A percentile compares a stretch with the other conserved stretches of the same genome.
These are phyloP conservation scores for Ptilodon capucinus DNA, from an alignment of 2,888 invertebrate genomes.

Conservation along the genomic window DNA sequence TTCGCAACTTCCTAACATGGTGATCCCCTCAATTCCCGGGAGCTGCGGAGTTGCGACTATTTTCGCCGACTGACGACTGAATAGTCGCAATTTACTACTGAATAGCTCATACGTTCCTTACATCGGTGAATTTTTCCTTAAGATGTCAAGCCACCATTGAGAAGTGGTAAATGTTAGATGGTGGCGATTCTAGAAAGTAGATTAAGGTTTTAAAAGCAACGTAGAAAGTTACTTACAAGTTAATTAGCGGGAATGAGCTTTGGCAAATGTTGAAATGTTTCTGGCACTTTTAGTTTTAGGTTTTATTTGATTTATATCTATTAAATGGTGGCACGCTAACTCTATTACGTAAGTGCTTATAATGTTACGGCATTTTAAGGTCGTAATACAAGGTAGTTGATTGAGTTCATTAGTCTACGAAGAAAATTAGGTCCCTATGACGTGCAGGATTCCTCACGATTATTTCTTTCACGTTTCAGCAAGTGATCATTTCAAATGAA, in stretches of 20 bases:
- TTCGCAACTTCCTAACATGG: background rate
- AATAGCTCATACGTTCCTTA: conserved; percentile 7
- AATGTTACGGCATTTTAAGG: too few species aligned
- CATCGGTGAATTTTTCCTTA: conserved; percentile 9
- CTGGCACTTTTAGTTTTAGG: background rate
- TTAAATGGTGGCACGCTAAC: too few species aligned
- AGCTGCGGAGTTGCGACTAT: conserved; percentile 19
- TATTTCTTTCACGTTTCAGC: too few species aligned
- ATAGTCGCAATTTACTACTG: conserved; percentile 23
- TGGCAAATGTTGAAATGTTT: background rate
- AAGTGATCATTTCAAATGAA: too few species aligned
- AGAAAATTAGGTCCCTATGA: too few species aligned
- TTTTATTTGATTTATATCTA: background rate
- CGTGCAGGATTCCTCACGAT: too few species aligned
- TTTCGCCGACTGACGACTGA: conserved; percentile 20
- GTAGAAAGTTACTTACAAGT: background rate
- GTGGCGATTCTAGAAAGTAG: conserved; percentile 1
- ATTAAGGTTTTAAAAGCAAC: conserved; percentile 1
- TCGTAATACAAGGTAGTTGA: too few species aligned
- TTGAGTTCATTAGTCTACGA: too few species aligned
- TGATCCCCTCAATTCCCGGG: conserved; percentile 7
- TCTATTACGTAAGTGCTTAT: too few species aligned
- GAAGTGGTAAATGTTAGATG: conserved; percentile 9
- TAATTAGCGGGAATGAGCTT: background rate
- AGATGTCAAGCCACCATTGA: background rate